Evolutionary conservation across 1,140 invertebrate genomes (phyloP).

Genomic region (Brachionus sp.): DNA sequence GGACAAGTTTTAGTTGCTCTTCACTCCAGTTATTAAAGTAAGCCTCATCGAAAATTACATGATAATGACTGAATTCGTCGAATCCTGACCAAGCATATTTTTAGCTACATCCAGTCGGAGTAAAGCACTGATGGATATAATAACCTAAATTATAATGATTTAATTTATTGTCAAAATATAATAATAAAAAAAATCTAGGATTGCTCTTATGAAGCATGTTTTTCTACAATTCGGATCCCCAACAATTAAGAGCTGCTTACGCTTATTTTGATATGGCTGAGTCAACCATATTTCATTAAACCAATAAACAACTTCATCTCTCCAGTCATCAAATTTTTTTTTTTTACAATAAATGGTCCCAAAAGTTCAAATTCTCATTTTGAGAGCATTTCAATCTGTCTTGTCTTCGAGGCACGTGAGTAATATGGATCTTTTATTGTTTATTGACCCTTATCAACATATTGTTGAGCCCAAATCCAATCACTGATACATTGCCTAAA

Average conservation of each 20-base stretch:
- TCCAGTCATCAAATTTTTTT: neutral
- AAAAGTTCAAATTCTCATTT: neutral
- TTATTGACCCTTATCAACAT: too few relatives aligned
- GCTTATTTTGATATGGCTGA: neutral
- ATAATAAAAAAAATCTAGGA: neutral
- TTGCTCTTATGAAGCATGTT: neutral
- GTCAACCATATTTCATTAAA: neutral
- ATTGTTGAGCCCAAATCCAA: too few relatives aligned
- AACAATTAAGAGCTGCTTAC: neutral
- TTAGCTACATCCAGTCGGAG: neutral
- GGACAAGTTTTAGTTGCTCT: neutral
- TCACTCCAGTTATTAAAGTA: neutral
- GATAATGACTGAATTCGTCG: neutral
- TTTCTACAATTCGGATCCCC: neutral
- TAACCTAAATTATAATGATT: neutral
- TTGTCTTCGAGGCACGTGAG: neutral
- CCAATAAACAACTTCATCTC: neutral
- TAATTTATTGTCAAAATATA: neutral
- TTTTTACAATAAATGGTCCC: neutral
- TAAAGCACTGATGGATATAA: neutral
- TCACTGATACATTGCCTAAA: too few relatives aligned
- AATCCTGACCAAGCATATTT: neutral
- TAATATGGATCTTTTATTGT: too few relatives aligned
- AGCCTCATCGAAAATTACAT: neutral
- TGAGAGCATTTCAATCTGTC: neutral